A percentile compares a stretch with the other conserved stretches of the same genome.
Evolutionary conservation across 2,888 invertebrate genomes (phyloP).

Genomic region (Hypomecis atomaria): DNA sequence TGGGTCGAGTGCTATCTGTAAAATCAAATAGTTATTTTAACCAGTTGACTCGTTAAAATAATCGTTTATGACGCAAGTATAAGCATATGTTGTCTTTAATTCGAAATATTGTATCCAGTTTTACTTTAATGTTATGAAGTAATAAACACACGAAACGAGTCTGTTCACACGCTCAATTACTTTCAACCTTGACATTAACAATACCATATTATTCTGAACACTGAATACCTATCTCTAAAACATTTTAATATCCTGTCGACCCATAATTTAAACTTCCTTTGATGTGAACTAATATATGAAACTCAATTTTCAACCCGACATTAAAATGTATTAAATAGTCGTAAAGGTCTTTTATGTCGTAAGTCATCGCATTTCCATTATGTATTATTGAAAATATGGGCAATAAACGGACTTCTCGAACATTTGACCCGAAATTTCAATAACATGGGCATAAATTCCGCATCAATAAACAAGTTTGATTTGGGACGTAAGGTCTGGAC

Average conservation of each 20-base stretch:
- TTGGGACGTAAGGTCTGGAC: slow-evolving; percentile 26
- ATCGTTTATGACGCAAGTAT: too few species aligned
- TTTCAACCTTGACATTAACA: not conserved
- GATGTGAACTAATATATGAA: not conserved
- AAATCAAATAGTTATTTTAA: too few species aligned
- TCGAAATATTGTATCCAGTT: too few species aligned
- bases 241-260: slow-evolving; percentile 9
- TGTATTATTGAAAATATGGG: slow-evolving; percentile 23
- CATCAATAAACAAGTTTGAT: slow-evolving; percentile 33
- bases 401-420: slow-evolving; percentile 25
- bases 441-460: slow-evolving; percentile 25
- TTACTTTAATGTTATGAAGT: too few species aligned
- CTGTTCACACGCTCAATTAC: not conserved
- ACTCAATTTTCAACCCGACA: slow-evolving; percentile 3
- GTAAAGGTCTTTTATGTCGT: slow-evolving; percentile 20
- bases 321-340: slow-evolving; percentile 21
- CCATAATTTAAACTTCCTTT: not conserved
- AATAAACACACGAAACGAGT: not conserved
- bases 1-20: too few species aligned
- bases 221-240: not conserved
- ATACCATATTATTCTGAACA: too few species aligned
- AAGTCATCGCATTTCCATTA: slow-evolving; percentile 19
- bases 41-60: too few species aligned
- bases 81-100: too few species aligned
- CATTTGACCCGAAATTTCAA: slow-evolving; percentile 29